Evolutionary conservation across 2,797 vertebrate species (phyloP), one percentile per base, ranked within the genome.

Genomic region (Chaetophractus vellerosus): DNA sequence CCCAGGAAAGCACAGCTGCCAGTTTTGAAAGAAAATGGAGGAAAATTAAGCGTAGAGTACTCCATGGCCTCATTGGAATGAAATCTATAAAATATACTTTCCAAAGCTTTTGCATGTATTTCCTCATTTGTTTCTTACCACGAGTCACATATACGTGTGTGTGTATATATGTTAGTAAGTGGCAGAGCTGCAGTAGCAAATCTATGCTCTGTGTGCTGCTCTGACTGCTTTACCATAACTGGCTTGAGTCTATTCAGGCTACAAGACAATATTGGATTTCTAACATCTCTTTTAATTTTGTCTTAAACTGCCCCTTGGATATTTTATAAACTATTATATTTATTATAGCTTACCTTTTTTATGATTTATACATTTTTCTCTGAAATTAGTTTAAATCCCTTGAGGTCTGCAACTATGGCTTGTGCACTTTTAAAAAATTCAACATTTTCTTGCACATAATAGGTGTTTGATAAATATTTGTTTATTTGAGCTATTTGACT

Each of bases 391-490:
- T 90, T 36, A 90, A 78, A 48, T 80, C 72, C 68, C 28, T 79
- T 89, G 76, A 71, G 50, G 31, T 69, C 26, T 80, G 72, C 26
- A 38, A 69, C 2, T 28, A 52, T 76, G 19, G 41, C 3, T n/a
- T 38, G 61, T 9, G 57, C 18, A 38, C 45, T 84, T 88, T 59
- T 24, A n/a, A 24, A 93, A 93, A 93, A 23, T 18, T n/a, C 28
- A 90, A 68, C 6, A 78, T 16, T 71, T 91, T 87, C 63, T 90
- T 88, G 16, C 15, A 63, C n/a, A 52, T 68, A n/a, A 28, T 36
- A 82, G 45, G 52, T 15, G 64, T 8, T 75, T 92, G 28, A 48
- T 93, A 93, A 91, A 91, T 87, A 93, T 33, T 78, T 94, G 63
- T 55, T 78, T 71, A 78, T 81, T 93, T 93, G 69, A 87, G 9